Percentiles rank a stretch among this genome's conserved stretches.
phyloP scores from a whole-genome alignment of 2,797 vertebrate genomes.

The Chromobotia macracanthus region DNA sequence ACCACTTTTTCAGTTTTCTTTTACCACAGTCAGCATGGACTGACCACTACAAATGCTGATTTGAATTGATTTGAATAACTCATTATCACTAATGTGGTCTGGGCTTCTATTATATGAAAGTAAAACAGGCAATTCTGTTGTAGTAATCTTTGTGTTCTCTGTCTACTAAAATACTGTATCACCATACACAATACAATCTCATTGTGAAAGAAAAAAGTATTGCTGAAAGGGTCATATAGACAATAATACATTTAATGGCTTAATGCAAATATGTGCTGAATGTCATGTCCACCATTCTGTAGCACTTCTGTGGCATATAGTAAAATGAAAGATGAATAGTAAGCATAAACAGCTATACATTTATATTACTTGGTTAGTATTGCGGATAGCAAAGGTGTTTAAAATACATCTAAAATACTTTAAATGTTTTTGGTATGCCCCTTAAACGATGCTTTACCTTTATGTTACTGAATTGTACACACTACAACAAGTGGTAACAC shows the following conservation, averaged over 20 bases:
- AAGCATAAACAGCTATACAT: background rate
- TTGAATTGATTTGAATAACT: slow-evolving; percentile 46
- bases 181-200: background rate
- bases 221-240: background rate
- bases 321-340: background rate
- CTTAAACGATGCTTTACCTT: no score
- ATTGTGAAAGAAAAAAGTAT: background rate
- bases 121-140: slow-evolving; percentile 8
- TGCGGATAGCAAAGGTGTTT: background rate
- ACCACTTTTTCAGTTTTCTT: slow-evolving; percentile 45
- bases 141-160: background rate
- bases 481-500: no score
- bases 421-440: no score
- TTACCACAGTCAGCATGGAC: slow-evolving; percentile 35
- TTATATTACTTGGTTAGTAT: background rate
- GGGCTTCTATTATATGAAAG: background rate
- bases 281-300: background rate
- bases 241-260: background rate
- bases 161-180: background rate
- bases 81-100: slow-evolving; percentile 45
- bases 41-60: slow-evolving; percentile 43
- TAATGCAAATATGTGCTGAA: background rate
- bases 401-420: no score
- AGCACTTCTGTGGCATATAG: no score
- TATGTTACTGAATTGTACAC: no score